Base-by-base conservation (phyloP, 2,113 vertebrate species). In the Perccottus glenii region DNA sequence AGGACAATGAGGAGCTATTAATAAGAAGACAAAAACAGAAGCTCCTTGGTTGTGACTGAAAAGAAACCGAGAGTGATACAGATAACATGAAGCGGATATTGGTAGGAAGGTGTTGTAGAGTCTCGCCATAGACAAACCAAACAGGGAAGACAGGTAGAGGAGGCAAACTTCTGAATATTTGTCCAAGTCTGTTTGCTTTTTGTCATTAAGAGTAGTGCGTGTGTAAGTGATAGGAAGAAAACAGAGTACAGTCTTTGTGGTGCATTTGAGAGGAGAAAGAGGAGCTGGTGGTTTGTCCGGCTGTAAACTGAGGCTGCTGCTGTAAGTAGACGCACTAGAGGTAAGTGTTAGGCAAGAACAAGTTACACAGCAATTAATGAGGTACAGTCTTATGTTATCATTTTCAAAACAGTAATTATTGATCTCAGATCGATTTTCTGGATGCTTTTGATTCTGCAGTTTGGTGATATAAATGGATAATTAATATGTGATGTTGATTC, bases 1-100 rank as follows among this genome's bases (percentile, higher is more conserved):
- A 75, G 33, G 43, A 81, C 78, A 68, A 64, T 60, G 56, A 60
- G 65, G 15, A 55, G 72, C 73, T 85, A 84, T 76, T 77, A 76
- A 83, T 84, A 88, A 83, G 73, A 53, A 65, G 72, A 84, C 56
- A 70, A 70, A 74, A 78, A 67, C 77, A 78, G 58, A 59, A 77
- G 62, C 51, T 55, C n/a, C 9, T 12, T 1, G 44, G 36, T 32
- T 8, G 52, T 3, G 12, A 71, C 63, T 15, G 2, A 33, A 52
- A 58, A 48, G 62, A 53, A 60, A 59, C 60, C 76, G 15, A 48
- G 70, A 79, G 4, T 36, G 68, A 75, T 64, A 27, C 4, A 5
- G 8, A 9, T 0, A 35, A 32, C 5, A 11, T 3, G 33, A 27
- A 27, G 19, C 19, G 19, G 19, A 27, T 27, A 27, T 27, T 1